A percentile compares a stretch with the other conserved stretches of the same genome.
phyloP scores from a whole-genome alignment of 2,888 invertebrate genomes.

The Gerris lacustris region DNA sequence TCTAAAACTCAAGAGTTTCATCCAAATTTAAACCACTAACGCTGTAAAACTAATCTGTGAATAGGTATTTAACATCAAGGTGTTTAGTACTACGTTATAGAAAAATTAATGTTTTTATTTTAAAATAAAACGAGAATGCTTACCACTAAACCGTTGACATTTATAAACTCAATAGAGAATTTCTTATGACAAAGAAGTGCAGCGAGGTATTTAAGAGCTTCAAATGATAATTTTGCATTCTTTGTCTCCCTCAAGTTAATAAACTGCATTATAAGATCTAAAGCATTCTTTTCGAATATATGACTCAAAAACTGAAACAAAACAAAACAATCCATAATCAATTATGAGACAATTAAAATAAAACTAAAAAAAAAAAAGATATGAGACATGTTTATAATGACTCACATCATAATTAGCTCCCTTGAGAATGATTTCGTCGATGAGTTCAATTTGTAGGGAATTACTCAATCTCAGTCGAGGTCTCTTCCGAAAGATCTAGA shows the following conservation, averaged over 20 bases:
- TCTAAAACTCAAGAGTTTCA: no score
- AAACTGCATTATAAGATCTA: conserved; percentile 80
- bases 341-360: no score
- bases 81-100: no score
- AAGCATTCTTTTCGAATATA: conserved; percentile 84
- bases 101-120: no score
- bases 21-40: no score
- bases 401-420: not conserved
- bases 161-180: conserved; percentile 91
- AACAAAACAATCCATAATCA: no score
- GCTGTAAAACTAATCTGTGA: no score
- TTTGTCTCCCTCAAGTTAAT: conserved; percentile 76
- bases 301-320: conserved; percentile 64
- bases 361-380: conserved; percentile 26
- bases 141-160: conserved; percentile 71
- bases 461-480: no score
- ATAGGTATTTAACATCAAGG: no score
- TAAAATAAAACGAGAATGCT: conserved; percentile 16
- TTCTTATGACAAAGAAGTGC: conserved; percentile 94
- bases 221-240: conserved; percentile 88
- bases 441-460: no score
- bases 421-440: no score
- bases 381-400: not conserved
- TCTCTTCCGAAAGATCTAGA: no score
- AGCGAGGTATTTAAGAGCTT: conserved; percentile 88